phyloP scores from a whole-genome alignment of 2,888 invertebrate species.

The Augiades crinisus region DNA sequence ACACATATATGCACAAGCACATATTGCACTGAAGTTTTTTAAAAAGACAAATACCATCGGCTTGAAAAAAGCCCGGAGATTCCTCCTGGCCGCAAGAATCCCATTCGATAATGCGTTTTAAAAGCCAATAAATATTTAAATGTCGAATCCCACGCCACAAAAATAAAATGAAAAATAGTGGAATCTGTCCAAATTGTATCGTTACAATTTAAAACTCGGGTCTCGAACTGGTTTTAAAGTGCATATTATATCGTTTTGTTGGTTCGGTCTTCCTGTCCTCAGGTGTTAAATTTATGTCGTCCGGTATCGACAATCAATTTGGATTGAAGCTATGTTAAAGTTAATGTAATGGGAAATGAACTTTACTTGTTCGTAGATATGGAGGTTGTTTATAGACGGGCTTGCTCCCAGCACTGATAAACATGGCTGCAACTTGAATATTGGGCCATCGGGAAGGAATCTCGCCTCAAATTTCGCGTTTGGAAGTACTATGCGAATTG shows the following conservation, averaged over 20 bases:
- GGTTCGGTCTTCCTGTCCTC: conserved; percentile 30
- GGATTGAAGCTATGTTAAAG: conserved; percentile 7
- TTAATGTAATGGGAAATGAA: conserved; percentile 20
- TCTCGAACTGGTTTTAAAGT: conserved; percentile 18
- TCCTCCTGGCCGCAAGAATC: conserved; percentile 29
- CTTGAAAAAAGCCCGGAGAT: conserved; percentile 4
- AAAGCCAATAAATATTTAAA: conserved; percentile 59
- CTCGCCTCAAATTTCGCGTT: too few relatives aligned
- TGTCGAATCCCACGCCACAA: conserved; percentile 42
- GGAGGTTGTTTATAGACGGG: conserved; percentile 1
- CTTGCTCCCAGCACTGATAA: not conserved
- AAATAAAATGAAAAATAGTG: conserved; percentile 38
- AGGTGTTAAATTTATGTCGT: conserved; percentile 26
- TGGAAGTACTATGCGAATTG: too few relatives aligned
- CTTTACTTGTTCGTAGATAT: conserved; percentile 6
- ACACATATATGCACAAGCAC: too few relatives aligned
- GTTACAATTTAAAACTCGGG: conserved; percentile 16
- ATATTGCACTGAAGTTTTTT: too few relatives aligned
- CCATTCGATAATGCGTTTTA: conserved; percentile 43
- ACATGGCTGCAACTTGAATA: too few relatives aligned
- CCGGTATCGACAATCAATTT: conserved; percentile 22
- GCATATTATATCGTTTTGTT: conserved; percentile 24
- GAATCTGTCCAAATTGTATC: conserved; percentile 32
- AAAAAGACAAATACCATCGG: not conserved
- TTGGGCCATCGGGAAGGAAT: too few relatives aligned